Evolutionary conservation across 2,113 vertebrate genomes (phyloP).

Genomic region (Urocitellus parryii): DNA sequence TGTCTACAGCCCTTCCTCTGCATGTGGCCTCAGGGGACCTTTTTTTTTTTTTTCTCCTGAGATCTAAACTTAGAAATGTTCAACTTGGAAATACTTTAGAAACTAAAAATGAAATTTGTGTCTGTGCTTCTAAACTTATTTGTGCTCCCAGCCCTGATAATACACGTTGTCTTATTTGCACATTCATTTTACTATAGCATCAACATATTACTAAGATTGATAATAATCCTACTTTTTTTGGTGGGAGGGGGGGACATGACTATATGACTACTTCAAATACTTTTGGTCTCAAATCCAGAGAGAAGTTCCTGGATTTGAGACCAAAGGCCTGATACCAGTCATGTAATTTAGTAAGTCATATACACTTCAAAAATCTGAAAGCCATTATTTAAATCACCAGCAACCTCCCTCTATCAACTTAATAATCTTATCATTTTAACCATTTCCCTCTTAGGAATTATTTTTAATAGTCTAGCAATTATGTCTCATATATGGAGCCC

Average conservation of each 20-base stretch:
- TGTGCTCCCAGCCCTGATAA: not conserved
- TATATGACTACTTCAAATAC: not conserved
- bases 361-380: not conserved
- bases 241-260: not conserved
- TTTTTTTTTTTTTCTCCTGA: slow-evolving; percentile 24
- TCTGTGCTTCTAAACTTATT: not conserved
- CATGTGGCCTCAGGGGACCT: slow-evolving; percentile 30
- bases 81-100: slow-evolving; percentile 60
- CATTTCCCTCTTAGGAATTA: not conserved
- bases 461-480: not conserved
- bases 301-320: not conserved
- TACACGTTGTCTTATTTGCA: not conserved
- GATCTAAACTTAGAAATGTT: slow-evolving; percentile 63
- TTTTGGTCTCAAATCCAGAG: not conserved
- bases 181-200: not conserved
- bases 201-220: not conserved
- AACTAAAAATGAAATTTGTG: slow-evolving; percentile 52
- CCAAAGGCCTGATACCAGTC: not conserved
- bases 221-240: not conserved
- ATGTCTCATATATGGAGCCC: not conserved
- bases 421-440: slow-evolving; percentile 4
- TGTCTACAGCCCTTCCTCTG: slow-evolving; percentile 62
- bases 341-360: not conserved
- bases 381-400: not conserved
- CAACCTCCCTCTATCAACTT: not conserved